Percentiles rank a stretch among this genome's conserved stretches.
Evolutionary conservation across 2,113 vertebrate species (phyloP).

Genomic region (Benitochromis conjunctus): DNA sequence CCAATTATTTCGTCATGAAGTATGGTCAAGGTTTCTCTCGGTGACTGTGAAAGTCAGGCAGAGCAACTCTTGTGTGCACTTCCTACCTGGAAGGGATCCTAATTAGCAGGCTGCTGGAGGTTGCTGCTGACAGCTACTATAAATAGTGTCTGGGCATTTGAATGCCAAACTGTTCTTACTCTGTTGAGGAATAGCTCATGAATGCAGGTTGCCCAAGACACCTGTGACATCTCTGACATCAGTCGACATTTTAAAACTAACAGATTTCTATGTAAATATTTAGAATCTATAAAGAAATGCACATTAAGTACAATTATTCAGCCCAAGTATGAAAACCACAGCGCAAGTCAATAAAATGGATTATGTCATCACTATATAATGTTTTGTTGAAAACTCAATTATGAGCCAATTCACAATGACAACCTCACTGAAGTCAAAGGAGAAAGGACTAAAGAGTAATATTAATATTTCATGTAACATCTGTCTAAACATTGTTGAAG

Average conservation of each 20-base stretch:
- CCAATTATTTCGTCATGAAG: slow-evolving; percentile 48
- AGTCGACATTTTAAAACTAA: not conserved
- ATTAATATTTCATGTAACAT: fast-evolving
- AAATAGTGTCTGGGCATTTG: slow-evolving; percentile 52
- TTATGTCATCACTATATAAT: not conserved
- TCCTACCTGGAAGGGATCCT: slow-evolving; percentile 59
- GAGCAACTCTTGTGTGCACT: slow-evolving; percentile 1
- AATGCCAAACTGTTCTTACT: slow-evolving; percentile 52
- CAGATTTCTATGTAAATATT: not conserved
- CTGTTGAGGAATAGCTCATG: not conserved
- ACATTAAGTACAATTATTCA: not conserved
- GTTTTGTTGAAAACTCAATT: not conserved
- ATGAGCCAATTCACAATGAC: too few relatives aligned
- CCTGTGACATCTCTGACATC: not conserved
- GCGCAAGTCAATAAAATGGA: not conserved
- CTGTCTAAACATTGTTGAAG: not conserved
- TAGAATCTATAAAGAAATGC: not conserved
- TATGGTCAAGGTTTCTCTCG: not conserved
- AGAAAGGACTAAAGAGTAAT: not conserved
- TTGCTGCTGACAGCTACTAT: slow-evolving; percentile 64
- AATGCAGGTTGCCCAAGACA: not conserved
- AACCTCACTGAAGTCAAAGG: not conserved
- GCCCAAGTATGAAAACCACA: not conserved
- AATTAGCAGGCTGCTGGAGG: slow-evolving; percentile 49
- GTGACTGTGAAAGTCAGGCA: slow-evolving; percentile 2